Conservation (phyloP, 2,113 vertebrate species). For the Hemichromis elongatus region DNA sequence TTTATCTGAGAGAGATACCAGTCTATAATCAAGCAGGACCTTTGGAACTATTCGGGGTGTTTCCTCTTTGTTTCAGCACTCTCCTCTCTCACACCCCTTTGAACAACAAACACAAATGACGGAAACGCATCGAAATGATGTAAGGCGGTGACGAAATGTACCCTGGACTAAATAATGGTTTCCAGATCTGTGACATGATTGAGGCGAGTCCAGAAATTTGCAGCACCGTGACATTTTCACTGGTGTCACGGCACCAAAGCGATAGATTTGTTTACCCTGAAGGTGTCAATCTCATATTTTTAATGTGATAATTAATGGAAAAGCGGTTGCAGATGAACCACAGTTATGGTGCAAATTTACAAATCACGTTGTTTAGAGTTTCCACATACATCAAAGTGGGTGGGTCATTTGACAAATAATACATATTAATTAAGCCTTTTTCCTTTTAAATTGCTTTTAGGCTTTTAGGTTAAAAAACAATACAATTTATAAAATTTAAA, state of each 20-base stretch:
- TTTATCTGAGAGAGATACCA: not conserved
- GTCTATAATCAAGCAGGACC: slow-evolving; percentile 10
- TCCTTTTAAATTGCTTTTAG: not conserved
- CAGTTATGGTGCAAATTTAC: not conserved
- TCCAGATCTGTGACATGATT: not conserved
- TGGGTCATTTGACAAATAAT: not conserved
- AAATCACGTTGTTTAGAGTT: not conserved
- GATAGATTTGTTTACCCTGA: not conserved
- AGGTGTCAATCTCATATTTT: not conserved
- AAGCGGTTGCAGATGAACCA: not conserved
- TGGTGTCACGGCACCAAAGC: not conserved
- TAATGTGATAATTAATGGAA: not conserved
- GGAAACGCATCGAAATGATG: slow-evolving; percentile 10
- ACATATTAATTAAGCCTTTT: not conserved
- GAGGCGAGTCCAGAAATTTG: not conserved
- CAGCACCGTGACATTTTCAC: not conserved
- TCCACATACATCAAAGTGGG: not conserved
- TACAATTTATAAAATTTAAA: no score
- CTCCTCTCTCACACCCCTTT: slow-evolving; percentile 8
- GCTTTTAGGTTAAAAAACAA: not conserved
- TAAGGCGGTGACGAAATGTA: slow-evolving; percentile 11
- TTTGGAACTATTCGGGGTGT: slow-evolving; percentile 22
- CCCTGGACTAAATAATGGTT: slow-evolving; percentile 4
- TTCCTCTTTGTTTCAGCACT: slow-evolving; percentile 47
- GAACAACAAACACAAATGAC: slow-evolving; percentile 28